Evolutionary conservation across 2,797 vertebrate species (phyloP).

Genomic region (Telmatherina bonti): DNA sequence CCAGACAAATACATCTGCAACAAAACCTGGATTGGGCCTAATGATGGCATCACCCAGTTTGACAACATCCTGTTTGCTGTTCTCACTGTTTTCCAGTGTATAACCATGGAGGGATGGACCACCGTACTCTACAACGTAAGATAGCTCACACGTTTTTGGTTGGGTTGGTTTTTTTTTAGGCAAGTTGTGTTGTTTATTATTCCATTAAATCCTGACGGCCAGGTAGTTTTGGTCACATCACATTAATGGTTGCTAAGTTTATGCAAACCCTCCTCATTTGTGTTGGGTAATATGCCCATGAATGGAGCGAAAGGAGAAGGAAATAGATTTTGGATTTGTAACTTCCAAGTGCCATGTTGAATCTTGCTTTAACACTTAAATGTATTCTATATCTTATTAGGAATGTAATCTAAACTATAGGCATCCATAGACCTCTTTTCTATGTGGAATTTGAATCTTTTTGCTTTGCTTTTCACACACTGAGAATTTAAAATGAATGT

Average conservation of each 20-base stretch:
- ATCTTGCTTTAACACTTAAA: too few relatives aligned
- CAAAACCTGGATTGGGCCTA: constrained; percentile 95
- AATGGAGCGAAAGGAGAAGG: too few relatives aligned
- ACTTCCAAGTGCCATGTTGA: too few relatives aligned
- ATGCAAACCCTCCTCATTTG: neutral
- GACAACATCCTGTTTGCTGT: constrained; percentile 99
- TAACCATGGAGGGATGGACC: constrained; percentile 99
- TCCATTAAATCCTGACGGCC: neutral
- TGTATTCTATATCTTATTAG: too few relatives aligned
- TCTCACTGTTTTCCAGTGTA: constrained; percentile 99
- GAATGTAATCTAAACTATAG: too few relatives aligned
- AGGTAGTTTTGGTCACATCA: too few relatives aligned
- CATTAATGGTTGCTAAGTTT: too few relatives aligned
- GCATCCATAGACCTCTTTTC: neutral
- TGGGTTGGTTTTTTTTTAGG: constrained; percentile 11
- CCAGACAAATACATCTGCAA: constrained; percentile 85
- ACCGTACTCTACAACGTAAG: constrained; percentile 95
- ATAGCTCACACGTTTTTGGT: neutral
- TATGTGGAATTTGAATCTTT: neutral
- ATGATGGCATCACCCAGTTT: constrained; percentile 98
- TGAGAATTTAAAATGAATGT: too few relatives aligned
- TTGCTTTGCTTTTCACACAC: neutral
- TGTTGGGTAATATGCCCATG: too few relatives aligned
- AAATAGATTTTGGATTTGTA: too few relatives aligned
- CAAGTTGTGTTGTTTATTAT: neutral